Base-by-base conservation (phyloP, 2,888 invertebrate species). In the Coleophora deauratella region DNA sequence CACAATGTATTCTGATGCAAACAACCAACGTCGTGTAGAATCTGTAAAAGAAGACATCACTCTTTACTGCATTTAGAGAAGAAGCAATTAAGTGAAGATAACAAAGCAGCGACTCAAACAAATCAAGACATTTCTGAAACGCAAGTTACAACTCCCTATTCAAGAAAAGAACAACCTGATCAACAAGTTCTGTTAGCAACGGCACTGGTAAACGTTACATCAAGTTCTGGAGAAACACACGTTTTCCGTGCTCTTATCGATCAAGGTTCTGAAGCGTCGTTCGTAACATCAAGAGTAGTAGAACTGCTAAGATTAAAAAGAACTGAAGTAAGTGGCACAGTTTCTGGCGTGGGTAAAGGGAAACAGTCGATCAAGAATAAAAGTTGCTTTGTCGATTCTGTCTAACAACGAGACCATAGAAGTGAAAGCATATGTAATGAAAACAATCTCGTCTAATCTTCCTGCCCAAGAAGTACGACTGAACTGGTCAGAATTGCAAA, bases 251-350 rank as follows among this genome's bases (percentile, higher is more conserved):
- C 46, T 8, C 34, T 50, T 27, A 43, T 50, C 33, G 47, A 50
- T 28, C 50, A 47, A 40, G 46, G 50, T 1, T 50, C 50, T 13
- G 42, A 50, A 38, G 50, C 45, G 21, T 47, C 50, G 10, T 47
- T 50, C 36, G 36, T 50, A 9, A 41, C 40, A 10, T 45, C 35
- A 31, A 35, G 38, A 27, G 42, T 35, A 15, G 43, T 37, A 4
- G 32, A 45, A 33, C 13, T 41, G 7, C 45, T 50, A 21, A 38
- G 43, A 3, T 27, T 50, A 31, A 35, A 6, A 35, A 40, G 37
- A 45, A 37, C 6, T 8, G n/a, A n/a, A n/a, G n/a, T n/a, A n/a
- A n/a, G n/a, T n/a, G n/a, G n/a, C n/a, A n/a, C n/a, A n/a, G n/a
- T 3, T 32, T n/a, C 11, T 30, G 15, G 38, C 9, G 45, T 44